Evolutionary conservation across 2,113 vertebrate species (phyloP), one percentile per base, ranked within the genome.

Genomic region (Lophotis ruficrista): DNA sequence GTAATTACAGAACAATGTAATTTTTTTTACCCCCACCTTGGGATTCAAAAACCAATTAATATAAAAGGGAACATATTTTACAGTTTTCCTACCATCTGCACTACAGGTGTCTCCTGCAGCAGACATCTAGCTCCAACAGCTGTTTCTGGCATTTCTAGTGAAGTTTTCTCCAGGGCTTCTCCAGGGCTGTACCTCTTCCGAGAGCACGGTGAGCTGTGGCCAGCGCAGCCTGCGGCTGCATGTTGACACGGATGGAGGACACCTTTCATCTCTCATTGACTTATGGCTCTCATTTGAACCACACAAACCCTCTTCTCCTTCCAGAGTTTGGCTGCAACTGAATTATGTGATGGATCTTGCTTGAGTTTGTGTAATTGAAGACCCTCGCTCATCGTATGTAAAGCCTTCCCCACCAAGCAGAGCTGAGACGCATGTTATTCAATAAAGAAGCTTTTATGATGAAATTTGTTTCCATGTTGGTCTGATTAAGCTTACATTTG

Each of bases 91-190:
- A 25, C 93, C 68, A 78, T 89, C 93, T 96, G 91, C 47, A 48
- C 20, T 57, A 20, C 86, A 89, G 65, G n/a, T 96, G 85, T 60
- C 78, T 94, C 72, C 82, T 84, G 37, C 80, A 84, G 83, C 75
- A 79, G 50, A 57, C n/a, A 69, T 31, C 54, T 50, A 83, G 60
- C 65, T 87, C 65, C 24, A 92, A 15, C 72, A 89, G 53, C 83
- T 96, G 56, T 6, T 83, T 64, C 65, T 53, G 18, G 19, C 24
- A 45, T 22, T 56, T 16, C 83, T 75, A 53, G 22, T 15, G 35
- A 48, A 72, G 61, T 23, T 19, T 41, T 80, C 21, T 62, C 80
- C 72, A 66, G 45, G 58, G 68, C 3, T 85, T 60, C 60, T 66
- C 68, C 61, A 61, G 41, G 68, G 62, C 38, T 87, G 72, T 30